Percentiles rank a stretch among this genome's conserved stretches.
Conservation (phyloP, 2,888 invertebrate species). For the Drosophila greeni region DNA sequence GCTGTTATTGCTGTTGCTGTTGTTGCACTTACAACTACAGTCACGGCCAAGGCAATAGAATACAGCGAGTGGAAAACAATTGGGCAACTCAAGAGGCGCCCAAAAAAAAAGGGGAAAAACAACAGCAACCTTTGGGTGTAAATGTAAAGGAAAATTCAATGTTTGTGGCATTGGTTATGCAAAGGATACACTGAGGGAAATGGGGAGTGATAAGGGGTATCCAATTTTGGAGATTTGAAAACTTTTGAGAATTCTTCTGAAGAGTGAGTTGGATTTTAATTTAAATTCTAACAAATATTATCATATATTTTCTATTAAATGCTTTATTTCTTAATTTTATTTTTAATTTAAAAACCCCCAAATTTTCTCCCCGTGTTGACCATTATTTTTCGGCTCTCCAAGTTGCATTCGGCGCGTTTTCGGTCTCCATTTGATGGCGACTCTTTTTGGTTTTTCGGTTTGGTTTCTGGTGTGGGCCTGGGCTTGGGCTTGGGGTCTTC, state of each 20-base stretch:
- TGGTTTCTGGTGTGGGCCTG: slow-evolving; percentile 2
- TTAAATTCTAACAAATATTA: too few species aligned
- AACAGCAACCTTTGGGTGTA: not conserved
- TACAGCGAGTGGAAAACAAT: not conserved
- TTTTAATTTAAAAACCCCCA: not conserved
- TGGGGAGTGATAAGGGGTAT: not conserved
- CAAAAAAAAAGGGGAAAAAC: slow-evolving; percentile 8
- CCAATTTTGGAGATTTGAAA: not conserved
- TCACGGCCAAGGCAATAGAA: slow-evolving; percentile 34
- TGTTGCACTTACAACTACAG: slow-evolving; percentile 10
- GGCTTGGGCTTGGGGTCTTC: not conserved
- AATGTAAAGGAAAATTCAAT: slow-evolving; percentile 11
- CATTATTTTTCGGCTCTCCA: slow-evolving; percentile 3
- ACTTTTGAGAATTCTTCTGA: too few species aligned
- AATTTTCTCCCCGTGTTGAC: not conserved
- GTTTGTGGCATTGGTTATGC: slow-evolving; percentile 9
- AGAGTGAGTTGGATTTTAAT: too few species aligned
- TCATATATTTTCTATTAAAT: too few species aligned
- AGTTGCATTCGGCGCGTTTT: slow-evolving; percentile 1
- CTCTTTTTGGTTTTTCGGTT: slow-evolving; percentile 16
- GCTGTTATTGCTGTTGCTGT: too few species aligned
- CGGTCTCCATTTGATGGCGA: slow-evolving; percentile 45
- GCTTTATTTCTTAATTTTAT: not conserved
- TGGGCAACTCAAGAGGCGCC: slow-evolving; percentile 8
- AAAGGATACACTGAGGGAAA: not conserved